Conservation (phyloP, 1,140 invertebrate genomes). For the Anoplolepis gracilipes region DNA sequence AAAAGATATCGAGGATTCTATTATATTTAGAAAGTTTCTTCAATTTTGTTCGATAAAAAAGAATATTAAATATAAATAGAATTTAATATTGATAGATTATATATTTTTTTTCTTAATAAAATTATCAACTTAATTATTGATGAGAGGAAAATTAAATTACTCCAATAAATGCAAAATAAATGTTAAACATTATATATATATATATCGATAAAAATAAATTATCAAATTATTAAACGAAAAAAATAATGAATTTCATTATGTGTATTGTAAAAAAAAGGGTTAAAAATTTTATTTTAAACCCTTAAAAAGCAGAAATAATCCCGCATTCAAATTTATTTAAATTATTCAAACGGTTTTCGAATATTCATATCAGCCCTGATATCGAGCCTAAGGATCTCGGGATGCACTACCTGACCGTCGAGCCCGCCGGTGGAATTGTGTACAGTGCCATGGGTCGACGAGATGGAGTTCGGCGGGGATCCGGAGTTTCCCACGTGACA, state of each 20-base stretch:
- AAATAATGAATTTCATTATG: no score
- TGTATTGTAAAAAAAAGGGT: no score
- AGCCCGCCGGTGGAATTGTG: slow-evolving; percentile 75
- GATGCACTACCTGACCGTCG: slow-evolving; percentile 76
- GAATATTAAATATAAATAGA: background rate
- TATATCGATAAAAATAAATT: background rate
- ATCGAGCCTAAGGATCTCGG: slow-evolving; percentile 4
- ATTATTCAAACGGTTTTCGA: background rate
- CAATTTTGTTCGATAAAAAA: background rate
- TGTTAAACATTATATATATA: background rate
- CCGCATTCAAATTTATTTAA: background rate
- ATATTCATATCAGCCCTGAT: slow-evolving; percentile 6
- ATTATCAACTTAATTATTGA: no score
- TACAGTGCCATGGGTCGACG: slow-evolving; percentile 74
- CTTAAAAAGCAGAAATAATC: no score
- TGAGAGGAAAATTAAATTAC: no score
- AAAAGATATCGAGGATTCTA: background rate
- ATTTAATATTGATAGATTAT: background rate
- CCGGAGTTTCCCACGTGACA: slow-evolving; percentile 74
- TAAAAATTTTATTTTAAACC: no score
- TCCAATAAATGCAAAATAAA: background rate
- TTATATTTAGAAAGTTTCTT: background rate
- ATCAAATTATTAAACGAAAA: no score
- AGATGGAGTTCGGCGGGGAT: slow-evolving; percentile 76
- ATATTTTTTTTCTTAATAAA: background rate